These are phyloP conservation scores for Cheilosia variabilis DNA, from an alignment of 2,888 invertebrate species.

Conservation along the genomic window DNA sequence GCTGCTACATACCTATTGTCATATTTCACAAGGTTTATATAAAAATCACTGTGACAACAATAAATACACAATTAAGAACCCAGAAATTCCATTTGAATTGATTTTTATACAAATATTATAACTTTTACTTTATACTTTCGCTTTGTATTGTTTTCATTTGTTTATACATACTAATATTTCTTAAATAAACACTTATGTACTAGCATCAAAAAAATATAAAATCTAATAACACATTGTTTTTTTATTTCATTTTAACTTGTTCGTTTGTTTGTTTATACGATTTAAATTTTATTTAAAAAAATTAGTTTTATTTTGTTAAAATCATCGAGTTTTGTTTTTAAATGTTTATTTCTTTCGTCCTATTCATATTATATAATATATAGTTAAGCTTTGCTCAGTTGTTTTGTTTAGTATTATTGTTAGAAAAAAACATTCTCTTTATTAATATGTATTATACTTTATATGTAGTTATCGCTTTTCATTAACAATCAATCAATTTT, in stretches of 20 bases:
- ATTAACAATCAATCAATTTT: slow-evolving; percentile 7
- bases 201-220: slow-evolving; percentile 77
- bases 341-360: slow-evolving; percentile 28
- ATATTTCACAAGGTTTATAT: too few relatives aligned
- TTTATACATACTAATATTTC: slow-evolving; percentile 71
- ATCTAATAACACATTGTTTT: slow-evolving; percentile 76
- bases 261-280: slow-evolving; percentile 42
- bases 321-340: slow-evolving; percentile 15
- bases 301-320: slow-evolving; percentile 29
- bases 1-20: too few relatives aligned
- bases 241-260: slow-evolving; percentile 45
- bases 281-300: slow-evolving; percentile 27
- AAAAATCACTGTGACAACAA: too few relatives aligned
- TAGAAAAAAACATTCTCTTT: slow-evolving; percentile 23
- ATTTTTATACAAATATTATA: slow-evolving; percentile 75
- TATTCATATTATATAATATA: slow-evolving; percentile 39
- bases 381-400: slow-evolving; percentile 69
- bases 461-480: slow-evolving; percentile 9
- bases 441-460: slow-evolving; percentile 1
- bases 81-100: slow-evolving; percentile 10
- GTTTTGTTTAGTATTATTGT: slow-evolving; percentile 39
- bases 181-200: slow-evolving; percentile 76
- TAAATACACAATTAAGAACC: slow-evolving; percentile 1
- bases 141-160: slow-evolving; percentile 42
- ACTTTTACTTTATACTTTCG: slow-evolving; percentile 70